A percentile compares a stretch with the other conserved stretches of the same genome.
These are phyloP conservation scores for Adelosebastes latens DNA, from an alignment of 2,797 vertebrate species.

Conservation along the genomic window DNA sequence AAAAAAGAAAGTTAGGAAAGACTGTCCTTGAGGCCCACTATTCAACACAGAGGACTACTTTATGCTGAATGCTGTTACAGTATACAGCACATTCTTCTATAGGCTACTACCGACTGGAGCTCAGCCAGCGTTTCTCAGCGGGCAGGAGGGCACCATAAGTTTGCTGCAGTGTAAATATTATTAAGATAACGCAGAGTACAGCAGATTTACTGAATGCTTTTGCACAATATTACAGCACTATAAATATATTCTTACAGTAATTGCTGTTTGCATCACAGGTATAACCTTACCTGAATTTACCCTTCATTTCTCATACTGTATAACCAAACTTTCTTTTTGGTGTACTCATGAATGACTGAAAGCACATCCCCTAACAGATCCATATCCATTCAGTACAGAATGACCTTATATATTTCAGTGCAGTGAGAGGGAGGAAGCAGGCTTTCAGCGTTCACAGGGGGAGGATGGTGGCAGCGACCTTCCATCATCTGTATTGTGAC, in stretches of 20 bases:
- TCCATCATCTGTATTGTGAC: conserved; percentile 33
- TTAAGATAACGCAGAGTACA: conserved; percentile 29
- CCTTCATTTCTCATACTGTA: neutral
- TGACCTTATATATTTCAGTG: conserved; percentile 41
- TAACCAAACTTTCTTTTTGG: neutral
- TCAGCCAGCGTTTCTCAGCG: conserved; percentile 9
- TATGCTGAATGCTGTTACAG: conserved; percentile 42
- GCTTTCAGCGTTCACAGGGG: conserved; percentile 36
- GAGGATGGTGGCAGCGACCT: conserved; percentile 18
- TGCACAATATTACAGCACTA: neutral
- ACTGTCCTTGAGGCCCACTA: conserved; percentile 72
- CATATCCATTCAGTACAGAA: conserved; percentile 31
- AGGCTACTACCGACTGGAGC: conserved; percentile 13
- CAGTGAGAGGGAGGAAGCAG: conserved; percentile 45
- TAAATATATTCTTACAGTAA: neutral
- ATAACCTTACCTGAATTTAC: neutral
- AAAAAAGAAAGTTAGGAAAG: conserved; percentile 62
- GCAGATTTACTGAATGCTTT: conserved; percentile 34
- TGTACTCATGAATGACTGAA: neutral
- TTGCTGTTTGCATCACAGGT: neutral
- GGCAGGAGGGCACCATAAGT: conserved; percentile 23
- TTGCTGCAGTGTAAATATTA: conserved; percentile 53
- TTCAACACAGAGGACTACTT: conserved; percentile 46
- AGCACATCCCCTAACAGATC: neutral
- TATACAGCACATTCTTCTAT: conserved; percentile 24